These are phyloP conservation scores for Dryobates pubescens DNA, from an alignment of 2,797 vertebrate genomes.

Conservation along the genomic window DNA sequence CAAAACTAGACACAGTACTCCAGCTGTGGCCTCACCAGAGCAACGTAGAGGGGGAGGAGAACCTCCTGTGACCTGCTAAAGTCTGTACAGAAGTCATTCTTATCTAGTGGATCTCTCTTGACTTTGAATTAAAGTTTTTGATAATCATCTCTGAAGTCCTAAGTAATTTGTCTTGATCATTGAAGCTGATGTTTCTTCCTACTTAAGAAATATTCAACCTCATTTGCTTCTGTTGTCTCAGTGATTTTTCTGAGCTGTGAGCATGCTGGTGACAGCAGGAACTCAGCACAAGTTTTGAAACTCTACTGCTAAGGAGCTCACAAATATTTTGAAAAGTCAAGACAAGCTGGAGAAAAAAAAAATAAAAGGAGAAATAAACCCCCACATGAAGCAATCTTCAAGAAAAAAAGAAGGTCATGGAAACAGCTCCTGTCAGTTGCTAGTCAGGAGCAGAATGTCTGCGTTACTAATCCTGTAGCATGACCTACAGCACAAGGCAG, in stretches of 20 bases:
- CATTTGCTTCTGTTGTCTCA: not conserved
- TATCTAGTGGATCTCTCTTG: not conserved
- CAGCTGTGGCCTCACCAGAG: no score
- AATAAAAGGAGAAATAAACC: not conserved
- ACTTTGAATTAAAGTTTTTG: not conserved
- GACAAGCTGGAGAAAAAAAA: not conserved
- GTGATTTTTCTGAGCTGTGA: not conserved
- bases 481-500: not conserved
- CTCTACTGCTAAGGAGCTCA: not conserved
- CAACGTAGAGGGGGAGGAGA: no score
- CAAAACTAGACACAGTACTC: no score
- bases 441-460: slow-evolving; percentile 1
- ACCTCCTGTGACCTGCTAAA: not conserved
- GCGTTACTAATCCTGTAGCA: not conserved
- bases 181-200: not conserved
- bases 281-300: not conserved
- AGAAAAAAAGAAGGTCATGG: not conserved
- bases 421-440: slow-evolving; percentile 3
- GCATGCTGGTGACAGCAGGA: not conserved
- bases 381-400: not conserved
- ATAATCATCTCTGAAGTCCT: not conserved
- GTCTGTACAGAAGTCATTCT: not conserved
- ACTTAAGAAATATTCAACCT: not conserved
- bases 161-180: not conserved
- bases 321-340: slow-evolving; percentile 3